A percentile compares a stretch with the other conserved stretches of the same genome.
Evolutionary conservation across 1,140 invertebrate genomes (phyloP).

Genomic region (Asbolus verrucosus): DNA sequence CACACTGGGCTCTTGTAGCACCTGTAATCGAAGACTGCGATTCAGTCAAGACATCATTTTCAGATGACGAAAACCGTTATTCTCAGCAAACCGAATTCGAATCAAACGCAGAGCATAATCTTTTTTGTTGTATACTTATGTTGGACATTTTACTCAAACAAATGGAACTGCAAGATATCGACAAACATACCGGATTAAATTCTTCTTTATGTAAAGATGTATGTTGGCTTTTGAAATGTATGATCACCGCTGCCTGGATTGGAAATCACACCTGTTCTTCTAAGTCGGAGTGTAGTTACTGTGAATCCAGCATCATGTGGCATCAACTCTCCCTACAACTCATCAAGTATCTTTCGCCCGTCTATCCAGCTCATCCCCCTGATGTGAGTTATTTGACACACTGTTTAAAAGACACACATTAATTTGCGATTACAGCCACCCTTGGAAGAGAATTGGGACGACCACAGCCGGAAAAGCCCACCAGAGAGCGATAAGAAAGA

Average conservation of each 20-base stretch:
- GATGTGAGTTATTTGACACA: conserved; percentile 73
- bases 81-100: conserved; percentile 73
- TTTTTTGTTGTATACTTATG: conserved; percentile 97
- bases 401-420: too few relatives aligned
- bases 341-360: conserved; percentile 82
- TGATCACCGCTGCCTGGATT: conserved; percentile 83
- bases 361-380: conserved; percentile 78
- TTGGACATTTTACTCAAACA: conserved; percentile 95
- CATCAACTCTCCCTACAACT: conserved; percentile 89
- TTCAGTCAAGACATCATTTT: conserved; percentile 77
- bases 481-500: conserved; percentile 77
- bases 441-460: conserved; percentile 72
- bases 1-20: conserved; percentile 64
- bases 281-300: conserved; percentile 86
- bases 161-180: conserved; percentile 95
- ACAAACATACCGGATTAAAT: conserved; percentile 83
- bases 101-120: conserved; percentile 77
- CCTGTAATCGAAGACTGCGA: conserved; percentile 75
- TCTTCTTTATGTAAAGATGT: conserved; percentile 81
- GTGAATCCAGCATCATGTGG: conserved; percentile 93
- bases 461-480: conserved; percentile 73
- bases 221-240: conserved; percentile 83
- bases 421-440: conserved; percentile 66
- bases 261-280: conserved; percentile 77
- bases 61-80: conserved; percentile 76